Percentiles rank a stretch among this genome's conserved stretches.
phyloP scores from a whole-genome alignment of 2,888 invertebrate genomes.

The Papilio demoleus region DNA sequence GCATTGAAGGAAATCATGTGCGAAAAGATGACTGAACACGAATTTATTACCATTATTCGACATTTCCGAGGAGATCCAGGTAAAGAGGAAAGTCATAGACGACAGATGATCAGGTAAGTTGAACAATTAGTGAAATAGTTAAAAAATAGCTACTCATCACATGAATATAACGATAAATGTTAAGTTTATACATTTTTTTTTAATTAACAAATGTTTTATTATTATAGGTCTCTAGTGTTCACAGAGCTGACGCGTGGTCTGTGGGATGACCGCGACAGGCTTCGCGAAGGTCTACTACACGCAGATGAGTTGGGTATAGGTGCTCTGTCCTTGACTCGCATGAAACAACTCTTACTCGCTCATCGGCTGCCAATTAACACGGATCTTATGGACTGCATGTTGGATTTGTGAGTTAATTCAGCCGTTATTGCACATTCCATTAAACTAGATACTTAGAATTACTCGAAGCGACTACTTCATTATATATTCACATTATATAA shows the following conservation, averaged over 20 bases:
- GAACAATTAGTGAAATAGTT: not conserved
- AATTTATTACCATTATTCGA: constrained; percentile 90
- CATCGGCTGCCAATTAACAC: constrained; percentile 87
- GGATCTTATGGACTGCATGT: constrained; percentile 87
- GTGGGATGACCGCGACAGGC: constrained; percentile 46
- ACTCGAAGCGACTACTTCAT: too few species aligned
- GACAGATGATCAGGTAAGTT: constrained; percentile 71
- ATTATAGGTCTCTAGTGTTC: constrained; percentile 3
- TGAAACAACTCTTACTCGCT: constrained; percentile 87
- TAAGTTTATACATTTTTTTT: not conserved
- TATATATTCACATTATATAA: too few species aligned
- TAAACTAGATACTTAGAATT: too few species aligned
- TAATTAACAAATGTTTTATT: not conserved
- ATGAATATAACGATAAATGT: not conserved
- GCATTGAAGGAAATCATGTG: constrained; percentile 87
- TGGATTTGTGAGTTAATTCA: constrained; percentile 85
- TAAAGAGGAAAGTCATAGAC: constrained; percentile 69
- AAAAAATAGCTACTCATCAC: not conserved
- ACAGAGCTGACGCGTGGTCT: constrained; percentile 7
- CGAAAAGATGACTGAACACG: constrained; percentile 89
- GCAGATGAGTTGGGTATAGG: constrained; percentile 79
- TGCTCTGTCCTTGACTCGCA: constrained; percentile 80
- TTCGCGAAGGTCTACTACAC: constrained; percentile 69
- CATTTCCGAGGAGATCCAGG: constrained; percentile 86
- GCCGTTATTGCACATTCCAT: too few species aligned